These are phyloP conservation scores for Beaufortia kweichowensis DNA, from an alignment of 2,113 vertebrate species.

Conservation along the genomic window DNA sequence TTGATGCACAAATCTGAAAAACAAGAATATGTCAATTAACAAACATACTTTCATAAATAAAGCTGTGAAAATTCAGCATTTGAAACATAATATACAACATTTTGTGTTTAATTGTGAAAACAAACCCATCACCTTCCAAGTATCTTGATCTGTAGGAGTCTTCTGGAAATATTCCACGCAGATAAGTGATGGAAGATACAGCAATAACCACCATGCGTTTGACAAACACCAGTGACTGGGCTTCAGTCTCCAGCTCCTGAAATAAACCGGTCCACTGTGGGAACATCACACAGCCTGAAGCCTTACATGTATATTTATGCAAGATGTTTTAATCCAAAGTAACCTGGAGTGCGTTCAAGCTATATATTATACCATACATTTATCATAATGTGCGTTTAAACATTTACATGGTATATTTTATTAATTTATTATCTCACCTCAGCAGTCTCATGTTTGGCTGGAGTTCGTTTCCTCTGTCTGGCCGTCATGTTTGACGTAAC, in stretches of 20 bases:
- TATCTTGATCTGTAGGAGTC: constrained; percentile 90
- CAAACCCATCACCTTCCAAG: constrained; percentile 82
- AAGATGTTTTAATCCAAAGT: background rate
- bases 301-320: background rate
- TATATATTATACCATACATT: no score
- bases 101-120: constrained; percentile 17
- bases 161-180: constrained; percentile 94
- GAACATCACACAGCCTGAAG: background rate
- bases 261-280: constrained; percentile 64
- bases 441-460: constrained; percentile 33
- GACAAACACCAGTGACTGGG: constrained; percentile 85
- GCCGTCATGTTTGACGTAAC: constrained; percentile 36
- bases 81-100: no score
- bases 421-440: constrained; percentile 42
- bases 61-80: background rate
- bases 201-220: constrained; percentile 90
- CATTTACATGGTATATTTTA: background rate
- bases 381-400: background rate
- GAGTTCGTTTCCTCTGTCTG: constrained; percentile 1
- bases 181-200: constrained; percentile 91
- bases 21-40: background rate
- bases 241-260: constrained; percentile 74
- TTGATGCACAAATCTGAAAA: constrained; percentile 87
- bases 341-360: no score
- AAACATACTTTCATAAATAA: background rate